Base-by-base conservation (phyloP, 2,888 invertebrate genomes). In the Suillia variegata region DNA sequence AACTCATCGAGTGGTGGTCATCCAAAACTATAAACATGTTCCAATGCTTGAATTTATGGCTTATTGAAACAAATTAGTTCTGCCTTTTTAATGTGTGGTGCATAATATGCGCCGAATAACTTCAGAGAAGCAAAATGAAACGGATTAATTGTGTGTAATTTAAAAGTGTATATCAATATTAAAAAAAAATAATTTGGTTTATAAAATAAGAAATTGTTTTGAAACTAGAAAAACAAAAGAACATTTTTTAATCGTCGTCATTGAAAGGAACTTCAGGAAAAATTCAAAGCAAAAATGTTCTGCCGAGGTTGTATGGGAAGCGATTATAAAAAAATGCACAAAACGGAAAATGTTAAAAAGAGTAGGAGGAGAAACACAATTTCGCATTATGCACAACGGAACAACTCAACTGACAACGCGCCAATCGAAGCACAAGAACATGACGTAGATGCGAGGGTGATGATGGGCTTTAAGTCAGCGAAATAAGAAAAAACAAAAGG, bases 361-460 rank as follows among this genome's bases (percentile, higher is more conserved):
- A 49, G 34, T 21, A 53, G 48, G 22, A 48, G 54, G 6, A 56
- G 51, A 59, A 38, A 45, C 48, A 31, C 54, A 59, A 54, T 62
- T 62, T 57, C 50, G 52, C 45, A 61, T 62, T 51, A 45, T 59
- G 61, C 55, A 59, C 52, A 64, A 58, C 52, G 53, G 52, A 54
- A 52, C 52, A 55, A 60, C 49, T 52, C 50, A 20, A 50, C 51
- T 54, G 59, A 33, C 56, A 47, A 57, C 55, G 62, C 61, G 62
- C 62, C 63, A 64, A 62, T 51, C 61, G 62, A 62, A 59, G 62
- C 63, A 63, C 62, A 61, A 61, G 54, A 61, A 56, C 57, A 52
- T 42, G 54, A 24, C 33, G 34, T 20, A 24, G n/a, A 52, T 33
- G 38, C n/a, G 38, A 38, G n/a, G 26, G 26, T n/a, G n/a, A n/a